A percentile compares a stretch with the other conserved stretches of the same genome.
These are phyloP conservation scores for Thaumetopoea pityocampa DNA, from an alignment of 1,140 invertebrate species.

Conservation along the genomic window DNA sequence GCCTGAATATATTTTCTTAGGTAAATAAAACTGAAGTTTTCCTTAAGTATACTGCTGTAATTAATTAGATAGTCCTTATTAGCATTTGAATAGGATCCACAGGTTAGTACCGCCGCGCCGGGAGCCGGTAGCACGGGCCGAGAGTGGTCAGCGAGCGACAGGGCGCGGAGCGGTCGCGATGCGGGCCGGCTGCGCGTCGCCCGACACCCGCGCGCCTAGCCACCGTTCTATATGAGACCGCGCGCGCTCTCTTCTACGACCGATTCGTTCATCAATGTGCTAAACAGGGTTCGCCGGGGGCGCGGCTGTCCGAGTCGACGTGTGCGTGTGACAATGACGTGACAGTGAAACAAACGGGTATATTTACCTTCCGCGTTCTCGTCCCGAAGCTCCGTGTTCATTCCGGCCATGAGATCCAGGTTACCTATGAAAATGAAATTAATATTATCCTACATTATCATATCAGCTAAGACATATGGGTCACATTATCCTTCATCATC, in stretches of 20 bases:
- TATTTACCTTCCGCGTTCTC: conserved; percentile 68
- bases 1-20: too few relatives aligned
- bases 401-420: conserved; percentile 64
- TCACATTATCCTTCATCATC: too few relatives aligned
- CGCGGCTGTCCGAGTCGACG: conserved; percentile 72
- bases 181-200: conserved; percentile 30
- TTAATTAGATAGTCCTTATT: conserved; percentile 4
- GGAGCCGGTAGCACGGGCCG: conserved; percentile 10
- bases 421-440: conserved; percentile 43
- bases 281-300: conserved; percentile 64
- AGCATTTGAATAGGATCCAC: conserved; percentile 19
- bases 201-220: conserved; percentile 68
- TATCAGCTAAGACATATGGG: not conserved
- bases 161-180: conserved; percentile 17
- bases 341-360: conserved; percentile 37
- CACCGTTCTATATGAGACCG: conserved; percentile 39
- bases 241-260: conserved; percentile 58
- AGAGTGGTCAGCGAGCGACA: conserved; percentile 20
- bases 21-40: too few relatives aligned
- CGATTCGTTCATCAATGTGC: conserved; percentile 28
- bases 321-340: conserved; percentile 67
- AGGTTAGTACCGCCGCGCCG: not conserved
- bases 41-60: too few relatives aligned
- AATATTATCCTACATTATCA: not conserved
- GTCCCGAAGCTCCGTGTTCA: conserved; percentile 59